phyloP scores from a whole-genome alignment of 2,888 invertebrate species.

The Osmoderma eremita region DNA sequence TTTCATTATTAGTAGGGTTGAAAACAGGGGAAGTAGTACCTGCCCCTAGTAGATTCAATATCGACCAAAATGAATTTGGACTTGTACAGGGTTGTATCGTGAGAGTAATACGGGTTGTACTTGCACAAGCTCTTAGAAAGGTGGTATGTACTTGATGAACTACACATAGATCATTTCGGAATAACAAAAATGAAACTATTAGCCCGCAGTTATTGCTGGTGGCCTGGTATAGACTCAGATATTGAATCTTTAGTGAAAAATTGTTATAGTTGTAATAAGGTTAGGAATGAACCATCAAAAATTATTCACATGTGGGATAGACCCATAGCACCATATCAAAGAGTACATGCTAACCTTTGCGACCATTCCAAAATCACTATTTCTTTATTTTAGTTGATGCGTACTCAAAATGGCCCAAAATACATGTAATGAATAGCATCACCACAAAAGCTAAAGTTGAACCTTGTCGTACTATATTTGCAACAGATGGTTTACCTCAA shows the following conservation, averaged over 20 bases:
- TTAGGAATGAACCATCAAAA: too few relatives aligned
- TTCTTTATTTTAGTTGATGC: constrained; percentile 42
- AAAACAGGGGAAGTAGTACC: background rate
- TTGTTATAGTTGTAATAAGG: too few relatives aligned
- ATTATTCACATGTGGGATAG: too few relatives aligned
- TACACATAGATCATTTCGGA: constrained; percentile 33
- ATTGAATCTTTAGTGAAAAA: too few relatives aligned
- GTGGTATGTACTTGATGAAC: constrained; percentile 31
- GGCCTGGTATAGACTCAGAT: too few relatives aligned
- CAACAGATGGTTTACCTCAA: constrained; percentile 51
- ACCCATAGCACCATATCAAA: too few relatives aligned
- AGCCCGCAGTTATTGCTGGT: constrained; percentile 23
- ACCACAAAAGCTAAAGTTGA: constrained; percentile 42
- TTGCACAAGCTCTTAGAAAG: constrained; percentile 25
- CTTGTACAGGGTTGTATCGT: constrained; percentile 26
- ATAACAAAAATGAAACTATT: constrained; percentile 35
- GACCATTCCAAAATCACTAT: too few relatives aligned
- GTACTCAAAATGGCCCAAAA: constrained; percentile 49
- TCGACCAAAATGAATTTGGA: constrained; percentile 19
- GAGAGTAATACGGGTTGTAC: constrained; percentile 6
- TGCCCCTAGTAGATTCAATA: constrained; percentile 8
- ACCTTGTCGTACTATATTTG: constrained; percentile 42
- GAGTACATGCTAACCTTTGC: too few relatives aligned
- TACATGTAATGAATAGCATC: constrained; percentile 44
- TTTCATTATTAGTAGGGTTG: constrained; percentile 19